Conservation (phyloP, 1,140 invertebrate genomes). For the Rhopalosiphum padi region DNA sequence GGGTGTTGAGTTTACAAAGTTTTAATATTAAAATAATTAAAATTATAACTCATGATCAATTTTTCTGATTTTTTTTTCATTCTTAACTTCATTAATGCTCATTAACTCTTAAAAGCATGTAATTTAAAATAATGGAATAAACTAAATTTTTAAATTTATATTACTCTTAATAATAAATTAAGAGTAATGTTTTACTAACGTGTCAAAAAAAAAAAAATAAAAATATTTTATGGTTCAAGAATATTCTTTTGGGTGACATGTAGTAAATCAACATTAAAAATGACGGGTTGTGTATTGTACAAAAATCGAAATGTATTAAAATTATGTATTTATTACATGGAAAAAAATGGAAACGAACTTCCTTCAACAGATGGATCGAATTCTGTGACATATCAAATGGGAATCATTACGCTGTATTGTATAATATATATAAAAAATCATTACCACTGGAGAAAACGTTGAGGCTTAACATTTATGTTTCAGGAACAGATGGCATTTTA, state of each 20-base stretch:
- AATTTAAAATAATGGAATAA: constrained; percentile 9
- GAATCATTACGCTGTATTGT: not conserved
- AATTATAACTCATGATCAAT: not conserved
- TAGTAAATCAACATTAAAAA: constrained; percentile 18
- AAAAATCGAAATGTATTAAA: not conserved
- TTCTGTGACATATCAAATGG: not conserved
- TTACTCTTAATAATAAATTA: not conserved
- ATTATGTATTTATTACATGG: not conserved
- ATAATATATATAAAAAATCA: constrained; percentile 14
- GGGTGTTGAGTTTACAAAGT: not conserved
- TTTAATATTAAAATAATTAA: not conserved
- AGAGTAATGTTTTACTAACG: not conserved
- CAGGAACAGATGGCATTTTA: not conserved
- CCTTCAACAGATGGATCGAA: not conserved
- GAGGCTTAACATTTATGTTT: not conserved
- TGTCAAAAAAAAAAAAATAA: not conserved
- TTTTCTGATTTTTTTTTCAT: not conserved
- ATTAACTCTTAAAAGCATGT: not conserved
- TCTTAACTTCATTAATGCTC: not conserved
- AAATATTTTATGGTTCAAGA: not conserved
- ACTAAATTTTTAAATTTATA: not conserved
- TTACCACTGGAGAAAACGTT: not conserved
- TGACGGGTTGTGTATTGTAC: not conserved
- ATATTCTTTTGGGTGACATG: constrained; percentile 1
- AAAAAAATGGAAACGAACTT: not conserved